A percentile compares a stretch with the other conserved stretches of the same genome.
Conservation (phyloP, 2,113 vertebrate species). For the Ceyx cyanopectus region DNA sequence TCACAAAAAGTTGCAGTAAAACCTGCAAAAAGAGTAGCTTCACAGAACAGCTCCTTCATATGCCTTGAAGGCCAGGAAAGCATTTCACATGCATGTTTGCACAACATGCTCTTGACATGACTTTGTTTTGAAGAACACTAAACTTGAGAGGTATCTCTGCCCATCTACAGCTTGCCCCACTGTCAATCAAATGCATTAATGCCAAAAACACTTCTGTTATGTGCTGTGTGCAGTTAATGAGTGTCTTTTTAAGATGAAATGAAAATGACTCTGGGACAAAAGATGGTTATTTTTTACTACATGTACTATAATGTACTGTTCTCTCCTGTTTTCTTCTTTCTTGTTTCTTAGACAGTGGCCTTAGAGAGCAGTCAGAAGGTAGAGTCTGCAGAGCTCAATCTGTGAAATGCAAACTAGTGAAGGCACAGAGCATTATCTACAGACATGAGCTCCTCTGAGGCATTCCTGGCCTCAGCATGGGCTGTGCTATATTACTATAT, state of each 20-base stretch:
- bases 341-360: background rate
- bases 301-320: background rate
- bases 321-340: background rate
- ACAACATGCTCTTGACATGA: background rate
- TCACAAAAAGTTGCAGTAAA: background rate
- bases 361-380: background rate
- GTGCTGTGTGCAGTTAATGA: background rate
- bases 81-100: background rate
- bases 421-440: background rate
- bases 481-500: background rate
- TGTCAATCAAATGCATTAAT: background rate
- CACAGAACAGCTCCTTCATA: background rate
- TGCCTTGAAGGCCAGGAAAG: background rate
- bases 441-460: background rate
- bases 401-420: background rate
- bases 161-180: background rate
- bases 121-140: background rate
- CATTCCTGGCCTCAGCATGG: background rate
- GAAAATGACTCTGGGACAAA: background rate
- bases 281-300: background rate
- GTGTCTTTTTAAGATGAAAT: background rate
- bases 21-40: background rate
- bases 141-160: background rate
- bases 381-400: background rate
- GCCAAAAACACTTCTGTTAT: background rate